Conservation (phyloP, 2,113 vertebrate species). For the Planiliza haematocheilus region DNA sequence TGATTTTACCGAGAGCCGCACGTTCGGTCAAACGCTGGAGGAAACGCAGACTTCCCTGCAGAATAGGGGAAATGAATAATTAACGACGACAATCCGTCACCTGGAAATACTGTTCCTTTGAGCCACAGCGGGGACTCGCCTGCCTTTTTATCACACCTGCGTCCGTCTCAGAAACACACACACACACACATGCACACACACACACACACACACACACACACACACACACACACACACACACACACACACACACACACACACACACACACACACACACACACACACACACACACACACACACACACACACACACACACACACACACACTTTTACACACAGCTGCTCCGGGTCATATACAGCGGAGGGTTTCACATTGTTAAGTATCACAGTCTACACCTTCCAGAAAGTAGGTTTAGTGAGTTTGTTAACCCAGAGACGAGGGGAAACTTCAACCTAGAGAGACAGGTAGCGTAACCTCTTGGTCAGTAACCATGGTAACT, state of each 20-base stretch:
- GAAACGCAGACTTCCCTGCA: slow-evolving; percentile 16
- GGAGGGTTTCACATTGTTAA: background rate
- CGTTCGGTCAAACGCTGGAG: slow-evolving; percentile 8
- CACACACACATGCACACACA: background rate
- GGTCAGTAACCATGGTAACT: too few species aligned
- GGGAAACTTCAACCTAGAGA: too few species aligned
- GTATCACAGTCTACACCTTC: too few species aligned
- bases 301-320: slow-evolving; percentile 8
- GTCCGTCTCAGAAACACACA: slow-evolving; percentile 6
- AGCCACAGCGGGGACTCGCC: slow-evolving; percentile 25
- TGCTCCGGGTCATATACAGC: background rate
- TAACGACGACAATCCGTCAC: slow-evolving; percentile 39
- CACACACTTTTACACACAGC: background rate
- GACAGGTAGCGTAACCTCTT: too few species aligned
- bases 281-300: slow-evolving; percentile 12
- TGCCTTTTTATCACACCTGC: slow-evolving; percentile 28
- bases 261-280: slow-evolving; percentile 7
- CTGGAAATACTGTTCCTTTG: slow-evolving; percentile 38
- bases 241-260: slow-evolving; percentile 6
- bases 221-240: slow-evolving; percentile 8
- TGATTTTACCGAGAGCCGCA: slow-evolving; percentile 7
- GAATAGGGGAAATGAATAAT: slow-evolving; percentile 27
- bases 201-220: slow-evolving; percentile 12
- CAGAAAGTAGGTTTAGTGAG: too few species aligned
- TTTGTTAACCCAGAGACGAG: too few species aligned